Percentiles rank a stretch among this genome's conserved stretches.
Conservation (phyloP, 1,140 invertebrate species). For the Bombus pyrosoma region DNA sequence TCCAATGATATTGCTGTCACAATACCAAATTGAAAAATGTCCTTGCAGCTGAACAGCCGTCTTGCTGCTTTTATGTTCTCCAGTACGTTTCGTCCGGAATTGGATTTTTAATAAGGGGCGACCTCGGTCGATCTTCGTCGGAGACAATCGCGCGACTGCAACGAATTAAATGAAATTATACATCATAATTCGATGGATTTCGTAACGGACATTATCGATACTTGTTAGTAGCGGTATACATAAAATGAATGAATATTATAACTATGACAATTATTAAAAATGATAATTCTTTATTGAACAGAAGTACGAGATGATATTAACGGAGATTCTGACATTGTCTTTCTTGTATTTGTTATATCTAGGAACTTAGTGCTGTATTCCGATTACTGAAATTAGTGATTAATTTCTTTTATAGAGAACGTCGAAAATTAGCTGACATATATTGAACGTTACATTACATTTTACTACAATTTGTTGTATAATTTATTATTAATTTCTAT, state of each 20-base stretch:
- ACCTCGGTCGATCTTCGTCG: neutral
- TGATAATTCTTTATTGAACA: neutral
- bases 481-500: neutral
- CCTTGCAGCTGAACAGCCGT: neutral
- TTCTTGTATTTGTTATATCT: no score
- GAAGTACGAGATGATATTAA: no score
- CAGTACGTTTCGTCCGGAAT: neutral
- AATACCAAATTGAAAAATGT: constrained; percentile 9
- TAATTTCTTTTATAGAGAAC: no score
- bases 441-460: no score
- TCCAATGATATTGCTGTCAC: neutral
- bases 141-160: neutral
- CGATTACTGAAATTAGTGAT: no score
- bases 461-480: no score
- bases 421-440: no score
- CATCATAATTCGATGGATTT: neutral
- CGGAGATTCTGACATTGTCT: no score
- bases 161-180: constrained; percentile 17
- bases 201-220: neutral
- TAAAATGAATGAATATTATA: neutral
- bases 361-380: no score
- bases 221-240: no score
- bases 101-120: neutral
- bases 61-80: neutral
- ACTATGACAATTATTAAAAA: no score